A percentile compares a stretch with the other conserved stretches of the same genome.
phyloP scores from a whole-genome alignment of 1,140 invertebrate species.

The Aphelenchoides besseyi region DNA sequence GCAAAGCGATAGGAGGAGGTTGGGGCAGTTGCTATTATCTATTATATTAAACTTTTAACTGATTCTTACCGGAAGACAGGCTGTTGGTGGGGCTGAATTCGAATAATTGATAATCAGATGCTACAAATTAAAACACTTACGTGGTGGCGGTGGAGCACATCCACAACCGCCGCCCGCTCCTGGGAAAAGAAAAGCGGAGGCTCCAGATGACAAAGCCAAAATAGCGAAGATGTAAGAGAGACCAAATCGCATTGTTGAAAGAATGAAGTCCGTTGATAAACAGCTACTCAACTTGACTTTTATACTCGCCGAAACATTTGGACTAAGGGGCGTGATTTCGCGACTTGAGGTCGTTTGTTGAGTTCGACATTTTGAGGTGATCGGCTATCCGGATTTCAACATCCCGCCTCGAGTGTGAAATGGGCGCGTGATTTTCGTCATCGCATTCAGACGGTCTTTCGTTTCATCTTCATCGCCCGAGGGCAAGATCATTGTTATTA shows the following conservation, averaged over 20 bases:
- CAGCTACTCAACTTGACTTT: neutral
- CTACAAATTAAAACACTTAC: too few relatives aligned
- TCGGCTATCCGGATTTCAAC: neutral
- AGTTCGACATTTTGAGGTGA: neutral
- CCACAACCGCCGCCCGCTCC: constrained; percentile 16
- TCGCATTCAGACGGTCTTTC: too few relatives aligned
- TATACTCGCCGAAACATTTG: neutral
- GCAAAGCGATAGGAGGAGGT: neutral
- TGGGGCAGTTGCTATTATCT: neutral
- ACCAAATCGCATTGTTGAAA: constrained; percentile 16
- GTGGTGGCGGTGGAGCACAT: too few relatives aligned
- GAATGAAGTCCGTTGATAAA: neutral
- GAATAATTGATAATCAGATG: too few relatives aligned
- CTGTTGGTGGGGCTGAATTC: too few relatives aligned
- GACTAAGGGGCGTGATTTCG: constrained; percentile 1
- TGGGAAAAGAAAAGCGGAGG: constrained; percentile 27
- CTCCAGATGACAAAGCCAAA: neutral
- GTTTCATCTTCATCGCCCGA: too few relatives aligned
- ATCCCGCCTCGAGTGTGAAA: neutral
- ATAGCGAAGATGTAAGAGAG: constrained; percentile 12
- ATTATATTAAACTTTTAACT: neutral
- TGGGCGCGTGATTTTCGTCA: too few relatives aligned
- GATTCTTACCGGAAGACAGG: too few relatives aligned
- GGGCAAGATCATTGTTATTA: too few relatives aligned
- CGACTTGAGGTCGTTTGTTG: neutral